These are phyloP conservation scores for Rosalia funebris DNA, from an alignment of 2,888 invertebrate genomes.

Conservation along the genomic window DNA sequence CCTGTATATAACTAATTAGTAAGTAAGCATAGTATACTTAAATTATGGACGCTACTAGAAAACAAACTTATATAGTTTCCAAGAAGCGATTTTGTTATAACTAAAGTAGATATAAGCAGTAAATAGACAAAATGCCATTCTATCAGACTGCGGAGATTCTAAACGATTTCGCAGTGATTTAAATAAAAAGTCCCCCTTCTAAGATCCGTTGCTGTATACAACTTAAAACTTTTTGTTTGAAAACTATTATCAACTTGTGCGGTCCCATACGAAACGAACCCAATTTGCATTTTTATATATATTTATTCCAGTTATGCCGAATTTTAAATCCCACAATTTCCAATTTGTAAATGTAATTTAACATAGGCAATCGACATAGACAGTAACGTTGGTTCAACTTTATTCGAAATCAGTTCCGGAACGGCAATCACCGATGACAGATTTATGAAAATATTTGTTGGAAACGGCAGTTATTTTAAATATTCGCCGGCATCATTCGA, in stretches of 20 bases:
- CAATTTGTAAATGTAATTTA: conserved; percentile 32
- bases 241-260: conserved; percentile 1
- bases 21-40: too few relatives aligned
- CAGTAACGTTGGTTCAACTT: conserved; percentile 40
- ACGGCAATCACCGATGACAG: conserved; percentile 65
- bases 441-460: conserved; percentile 66
- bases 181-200: too few relatives aligned
- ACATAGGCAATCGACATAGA: conserved; percentile 27
- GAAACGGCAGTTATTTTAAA: conserved; percentile 65
- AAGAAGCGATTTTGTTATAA: too few relatives aligned
- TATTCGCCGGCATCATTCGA: conserved; percentile 64
- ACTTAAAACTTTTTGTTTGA: neutral
- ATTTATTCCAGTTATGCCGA: conserved; percentile 23
- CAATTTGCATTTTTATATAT: conserved; percentile 23
- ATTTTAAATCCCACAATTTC: conserved; percentile 30
- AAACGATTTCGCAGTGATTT: too few relatives aligned
- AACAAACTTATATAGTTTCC: too few relatives aligned
- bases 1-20: too few relatives aligned
- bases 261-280: conserved; percentile 3
- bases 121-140: too few relatives aligned
- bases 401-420: conserved; percentile 56
- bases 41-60: too few relatives aligned
- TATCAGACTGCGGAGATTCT: too few relatives aligned
- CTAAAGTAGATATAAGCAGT: too few relatives aligned
- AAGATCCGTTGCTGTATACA: neutral